Conservation (phyloP, 2,797 vertebrate genomes). For the Cuculus canorus region DNA sequence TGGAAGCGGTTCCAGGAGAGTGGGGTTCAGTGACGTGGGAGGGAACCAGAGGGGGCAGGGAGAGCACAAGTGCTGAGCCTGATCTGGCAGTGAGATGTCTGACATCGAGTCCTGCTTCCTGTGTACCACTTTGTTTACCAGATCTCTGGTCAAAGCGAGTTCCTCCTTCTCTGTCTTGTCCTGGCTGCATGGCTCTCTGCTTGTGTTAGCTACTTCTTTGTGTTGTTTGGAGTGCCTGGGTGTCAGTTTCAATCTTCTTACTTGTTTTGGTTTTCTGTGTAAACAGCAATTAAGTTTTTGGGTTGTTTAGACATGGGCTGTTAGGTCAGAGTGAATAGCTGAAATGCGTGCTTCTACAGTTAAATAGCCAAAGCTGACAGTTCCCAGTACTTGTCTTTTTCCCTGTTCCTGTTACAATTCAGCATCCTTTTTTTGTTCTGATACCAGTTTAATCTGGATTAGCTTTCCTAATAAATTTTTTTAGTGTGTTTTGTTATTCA, state of each 20-base stretch:
- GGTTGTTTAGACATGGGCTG: not conserved
- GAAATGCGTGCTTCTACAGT: not conserved
- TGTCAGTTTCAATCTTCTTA: not conserved
- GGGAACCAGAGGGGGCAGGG: not conserved
- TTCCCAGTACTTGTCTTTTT: not conserved
- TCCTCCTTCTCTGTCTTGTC: not conserved
- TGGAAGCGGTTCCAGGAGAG: constrained; percentile 63
- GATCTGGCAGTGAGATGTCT: not conserved
- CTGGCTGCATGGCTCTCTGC: not conserved
- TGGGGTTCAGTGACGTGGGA: not conserved
- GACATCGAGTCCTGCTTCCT: not conserved
- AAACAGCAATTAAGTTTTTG: not conserved
- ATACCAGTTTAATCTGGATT: not conserved
- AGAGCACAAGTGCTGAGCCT: not conserved
- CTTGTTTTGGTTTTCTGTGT: not conserved
- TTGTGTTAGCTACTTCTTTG: not conserved
- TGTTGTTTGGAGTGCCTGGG: not conserved
- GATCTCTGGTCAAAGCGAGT: not conserved
- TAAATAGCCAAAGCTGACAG: not conserved
- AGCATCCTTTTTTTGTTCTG: not conserved
- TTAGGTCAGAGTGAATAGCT: not conserved
- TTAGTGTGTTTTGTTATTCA: not conserved
- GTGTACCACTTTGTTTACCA: not conserved
- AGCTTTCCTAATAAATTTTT: not conserved
- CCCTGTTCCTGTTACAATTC: not conserved